Conservation (phyloP, 2,113 vertebrate genomes). For the Geococcyx californianus region DNA sequence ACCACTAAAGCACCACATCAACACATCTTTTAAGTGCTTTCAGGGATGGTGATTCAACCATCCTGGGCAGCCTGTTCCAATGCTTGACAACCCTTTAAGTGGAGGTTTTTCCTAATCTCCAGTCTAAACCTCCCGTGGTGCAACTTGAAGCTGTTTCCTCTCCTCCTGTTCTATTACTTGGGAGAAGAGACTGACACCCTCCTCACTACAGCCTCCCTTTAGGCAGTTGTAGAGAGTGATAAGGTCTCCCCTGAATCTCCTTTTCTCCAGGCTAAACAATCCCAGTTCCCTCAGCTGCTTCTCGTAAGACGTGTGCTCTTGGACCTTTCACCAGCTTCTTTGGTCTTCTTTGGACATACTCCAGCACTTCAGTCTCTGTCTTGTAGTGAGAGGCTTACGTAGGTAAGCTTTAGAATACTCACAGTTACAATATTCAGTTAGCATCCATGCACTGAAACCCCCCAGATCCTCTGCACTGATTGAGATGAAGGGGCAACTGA, state of each 20-base stretch:
- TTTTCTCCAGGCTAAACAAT: not conserved
- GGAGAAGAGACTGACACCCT: not conserved
- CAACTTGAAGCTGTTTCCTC: not conserved
- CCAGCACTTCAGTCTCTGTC: not conserved
- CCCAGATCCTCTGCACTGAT: not conserved
- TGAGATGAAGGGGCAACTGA: not conserved
- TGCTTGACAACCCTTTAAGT: not conserved
- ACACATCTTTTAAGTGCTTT: not conserved
- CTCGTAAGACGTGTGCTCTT: rapidly evolving
- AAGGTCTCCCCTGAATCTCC: not conserved
- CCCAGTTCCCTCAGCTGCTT: rapidly evolving
- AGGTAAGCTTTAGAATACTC: not conserved
- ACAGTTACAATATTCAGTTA: not conserved
- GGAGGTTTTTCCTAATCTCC: not conserved
- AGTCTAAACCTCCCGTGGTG: not conserved
- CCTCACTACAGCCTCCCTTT: rapidly evolving
- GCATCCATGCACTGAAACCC: not conserved
- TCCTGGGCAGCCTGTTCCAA: not conserved
- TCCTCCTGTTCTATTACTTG: rapidly evolving
- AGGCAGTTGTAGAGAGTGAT: rapidly evolving
- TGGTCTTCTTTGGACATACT: rapidly evolving
- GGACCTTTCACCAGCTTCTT: rapidly evolving
- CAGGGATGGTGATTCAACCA: not conserved
- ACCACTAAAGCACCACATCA: not conserved
- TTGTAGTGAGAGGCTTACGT: not conserved